Percentiles rank a stretch among this genome's conserved stretches.
phyloP scores from a whole-genome alignment of 2,113 vertebrate species.

The Sakesphorus luctuosus region DNA sequence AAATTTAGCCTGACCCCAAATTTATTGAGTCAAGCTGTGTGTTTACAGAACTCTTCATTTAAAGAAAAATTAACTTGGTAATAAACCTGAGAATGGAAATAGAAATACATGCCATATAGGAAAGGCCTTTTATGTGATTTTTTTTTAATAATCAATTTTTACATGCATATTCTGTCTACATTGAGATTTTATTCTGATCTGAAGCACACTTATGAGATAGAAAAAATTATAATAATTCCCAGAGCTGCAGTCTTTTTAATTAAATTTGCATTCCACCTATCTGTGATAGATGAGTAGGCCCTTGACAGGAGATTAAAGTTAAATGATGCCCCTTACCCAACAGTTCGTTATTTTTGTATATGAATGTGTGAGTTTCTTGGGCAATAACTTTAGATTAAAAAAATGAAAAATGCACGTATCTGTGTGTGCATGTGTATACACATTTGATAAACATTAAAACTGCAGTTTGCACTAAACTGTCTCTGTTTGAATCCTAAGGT shows the following conservation, averaged over 20 bases:
- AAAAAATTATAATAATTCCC: constrained; percentile 3
- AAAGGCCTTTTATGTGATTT: background rate
- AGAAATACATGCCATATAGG: background rate
- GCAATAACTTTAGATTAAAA: background rate
- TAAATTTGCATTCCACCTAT: constrained; percentile 46
- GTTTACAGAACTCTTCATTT: constrained; percentile 1
- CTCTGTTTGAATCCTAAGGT: background rate
- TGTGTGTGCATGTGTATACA: background rate
- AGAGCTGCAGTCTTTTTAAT: constrained; percentile 39
- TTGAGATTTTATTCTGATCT: background rate
- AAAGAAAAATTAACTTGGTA: background rate
- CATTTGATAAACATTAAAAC: background rate
- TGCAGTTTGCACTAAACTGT: background rate
- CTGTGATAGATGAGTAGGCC: background rate
- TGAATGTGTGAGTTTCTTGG: background rate
- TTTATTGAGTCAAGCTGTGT: background rate
- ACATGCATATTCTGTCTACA: background rate
- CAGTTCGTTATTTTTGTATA: background rate
- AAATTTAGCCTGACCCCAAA: constrained; percentile 4
- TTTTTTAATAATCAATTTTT: background rate
- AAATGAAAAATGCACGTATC: background rate
- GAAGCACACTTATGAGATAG: background rate
- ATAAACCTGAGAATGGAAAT: background rate
- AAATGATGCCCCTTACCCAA: background rate
- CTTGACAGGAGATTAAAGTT: constrained; percentile 25